phyloP scores from a whole-genome alignment of 2,113 vertebrate genomes.

The Semnornis frantzii region DNA sequence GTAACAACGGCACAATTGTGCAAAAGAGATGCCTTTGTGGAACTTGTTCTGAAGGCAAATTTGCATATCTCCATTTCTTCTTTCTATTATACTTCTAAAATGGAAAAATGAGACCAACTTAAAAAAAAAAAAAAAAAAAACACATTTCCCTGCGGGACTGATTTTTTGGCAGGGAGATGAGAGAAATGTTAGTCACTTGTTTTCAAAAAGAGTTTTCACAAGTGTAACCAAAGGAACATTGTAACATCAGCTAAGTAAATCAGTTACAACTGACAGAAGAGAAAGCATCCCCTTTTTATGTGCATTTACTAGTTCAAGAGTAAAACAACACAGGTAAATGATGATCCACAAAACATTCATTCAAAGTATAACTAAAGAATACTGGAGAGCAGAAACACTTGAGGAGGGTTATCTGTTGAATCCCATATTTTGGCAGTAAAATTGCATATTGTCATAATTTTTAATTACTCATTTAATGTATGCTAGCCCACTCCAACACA shows the following conservation, averaged over 20 bases:
- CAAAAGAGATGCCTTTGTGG: not conserved
- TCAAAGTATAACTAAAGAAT: not conserved
- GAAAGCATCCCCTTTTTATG: not conserved
- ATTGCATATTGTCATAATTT: not conserved
- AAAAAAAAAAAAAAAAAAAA: not conserved
- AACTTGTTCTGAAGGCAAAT: not conserved
- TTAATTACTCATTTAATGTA: not conserved
- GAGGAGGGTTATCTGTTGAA: not conserved
- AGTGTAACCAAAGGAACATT: not conserved
- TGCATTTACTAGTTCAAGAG: not conserved
- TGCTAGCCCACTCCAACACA: not conserved
- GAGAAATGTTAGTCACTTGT: not conserved
- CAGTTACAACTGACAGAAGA: not conserved
- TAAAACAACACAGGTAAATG: not conserved
- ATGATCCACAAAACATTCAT: not conserved
- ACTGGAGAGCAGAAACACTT: not conserved
- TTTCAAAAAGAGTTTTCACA: not conserved
- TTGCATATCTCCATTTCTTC: not conserved
- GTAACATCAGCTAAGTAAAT: not conserved
- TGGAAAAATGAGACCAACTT: not conserved
- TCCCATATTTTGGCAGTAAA: not conserved
- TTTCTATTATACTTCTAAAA: not conserved
- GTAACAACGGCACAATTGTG: not conserved
- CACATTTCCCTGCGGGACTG: not conserved
- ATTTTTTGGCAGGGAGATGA: not conserved